A percentile compares a stretch with the other conserved stretches of the same genome.
Evolutionary conservation across 1,140 invertebrate genomes (phyloP).

Genomic region (Drosophila suzukii): DNA sequence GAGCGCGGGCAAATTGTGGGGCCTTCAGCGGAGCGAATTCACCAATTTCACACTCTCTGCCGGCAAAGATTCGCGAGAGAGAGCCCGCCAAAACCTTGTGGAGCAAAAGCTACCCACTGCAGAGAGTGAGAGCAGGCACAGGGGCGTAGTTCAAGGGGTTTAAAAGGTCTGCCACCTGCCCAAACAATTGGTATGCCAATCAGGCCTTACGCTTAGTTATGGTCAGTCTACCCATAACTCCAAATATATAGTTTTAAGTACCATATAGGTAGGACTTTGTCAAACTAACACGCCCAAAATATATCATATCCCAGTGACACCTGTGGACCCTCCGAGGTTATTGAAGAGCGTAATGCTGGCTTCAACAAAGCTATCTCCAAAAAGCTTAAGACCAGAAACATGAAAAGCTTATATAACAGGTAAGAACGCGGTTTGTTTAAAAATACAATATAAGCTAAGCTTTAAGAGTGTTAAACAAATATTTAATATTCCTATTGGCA

Average conservation of each 20-base stretch:
- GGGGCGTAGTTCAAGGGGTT: conserved; percentile 31
- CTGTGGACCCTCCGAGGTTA: conserved; percentile 47
- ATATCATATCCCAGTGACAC: conserved; percentile 36
- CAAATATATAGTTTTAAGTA: background rate
- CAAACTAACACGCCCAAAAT: background rate
- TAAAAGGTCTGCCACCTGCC: background rate
- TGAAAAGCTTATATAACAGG: conserved; percentile 1
- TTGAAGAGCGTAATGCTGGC: background rate
- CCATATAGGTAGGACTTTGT: background rate
- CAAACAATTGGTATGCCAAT: conserved; percentile 8
- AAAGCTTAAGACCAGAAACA: conserved; percentile 8
- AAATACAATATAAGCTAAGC: background rate
- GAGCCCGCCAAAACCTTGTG: conserved; percentile 66
- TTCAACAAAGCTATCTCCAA: conserved; percentile 21
- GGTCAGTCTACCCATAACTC: background rate
- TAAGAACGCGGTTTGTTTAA: conserved; percentile 15
- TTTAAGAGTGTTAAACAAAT: background rate
- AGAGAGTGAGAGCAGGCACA: conserved; percentile 36
- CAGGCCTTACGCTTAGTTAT: background rate
- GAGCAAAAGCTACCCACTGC: conserved; percentile 34
- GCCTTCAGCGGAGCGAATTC: conserved; percentile 5
- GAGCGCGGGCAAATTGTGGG: conserved; percentile 31
- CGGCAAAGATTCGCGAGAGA: conserved; percentile 44
- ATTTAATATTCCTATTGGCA: background rate
- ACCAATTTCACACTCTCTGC: conserved; percentile 30